phyloP scores from a whole-genome alignment of 2,797 vertebrate species.

The Hemibagrus guttatus region DNA sequence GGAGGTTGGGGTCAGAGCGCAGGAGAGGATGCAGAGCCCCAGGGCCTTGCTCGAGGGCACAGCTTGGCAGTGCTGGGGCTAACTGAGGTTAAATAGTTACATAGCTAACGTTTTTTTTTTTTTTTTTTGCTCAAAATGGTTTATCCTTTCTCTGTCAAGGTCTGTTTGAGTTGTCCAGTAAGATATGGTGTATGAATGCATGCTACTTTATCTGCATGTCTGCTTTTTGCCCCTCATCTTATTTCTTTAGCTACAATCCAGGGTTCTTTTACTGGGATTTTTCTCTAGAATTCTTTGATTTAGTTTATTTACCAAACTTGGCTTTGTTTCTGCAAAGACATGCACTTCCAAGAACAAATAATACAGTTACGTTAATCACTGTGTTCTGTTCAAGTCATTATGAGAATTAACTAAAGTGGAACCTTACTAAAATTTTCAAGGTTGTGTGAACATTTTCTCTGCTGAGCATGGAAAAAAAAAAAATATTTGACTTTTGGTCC shows the following conservation, averaged over 20 bases:
- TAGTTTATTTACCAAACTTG: background rate
- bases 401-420: background rate
- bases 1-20: no score
- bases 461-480: background rate
- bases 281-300: background rate
- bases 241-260: constrained; percentile 20
- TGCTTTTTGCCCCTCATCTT: constrained; percentile 7
- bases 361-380: background rate
- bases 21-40: no score
- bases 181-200: background rate
- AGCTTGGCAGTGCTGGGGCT: no score
- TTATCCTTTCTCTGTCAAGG: background rate
- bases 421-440: background rate
- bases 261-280: constrained; percentile 16
- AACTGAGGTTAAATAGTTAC: background rate
- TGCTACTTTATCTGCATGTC: background rate
- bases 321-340: background rate
- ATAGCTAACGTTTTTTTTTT: no score
- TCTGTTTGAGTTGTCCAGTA: background rate
- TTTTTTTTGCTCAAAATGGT: no score
- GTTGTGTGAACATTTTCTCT: background rate
- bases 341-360: background rate
- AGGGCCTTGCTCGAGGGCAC: no score
- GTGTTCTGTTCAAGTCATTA: background rate
- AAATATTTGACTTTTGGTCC: background rate